Base-by-base conservation (phyloP, 2,113 vertebrate species). In the Python bivittatus region DNA sequence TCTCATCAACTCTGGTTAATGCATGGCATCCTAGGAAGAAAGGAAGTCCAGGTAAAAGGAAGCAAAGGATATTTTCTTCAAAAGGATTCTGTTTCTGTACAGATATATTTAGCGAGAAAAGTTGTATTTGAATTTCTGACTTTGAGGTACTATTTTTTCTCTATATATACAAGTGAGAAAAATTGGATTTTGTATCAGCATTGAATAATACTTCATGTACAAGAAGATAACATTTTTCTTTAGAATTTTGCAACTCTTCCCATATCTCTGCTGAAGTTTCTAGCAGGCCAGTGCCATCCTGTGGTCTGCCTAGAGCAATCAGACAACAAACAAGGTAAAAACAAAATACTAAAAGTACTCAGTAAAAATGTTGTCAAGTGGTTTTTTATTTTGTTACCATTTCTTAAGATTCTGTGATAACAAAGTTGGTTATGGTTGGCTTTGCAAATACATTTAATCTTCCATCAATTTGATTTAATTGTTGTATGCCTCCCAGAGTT, bases 391-490 rank as follows among this genome's bases (percentile, higher is more conserved):
- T 72, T 72, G n/a, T 72, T 72, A 72, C n/a, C 68, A 13, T n/a
- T 33, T 68, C 29, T 33, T 72, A 72, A 72, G n/a, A 72, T 33
- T 72, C n/a, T 38, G 1, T 72, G n/a, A 17, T 72, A 72, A 60
- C 42, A 7, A 48, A 44, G 25, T 27, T 44, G 60, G 58, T 42
- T 58, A 64, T 5, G 42, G 25, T 38, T 33, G 33, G 54, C 89
- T 91, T 88, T 53, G 84, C 93, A 52, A 93, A 90, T 85, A 94
- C 10, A 33, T 22, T 4, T 48, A 44, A 85, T 83, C 87, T 96
- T 95, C 88, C 44, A 94, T 42, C 56, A 86, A n/a, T n/a, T n/a
- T n/a, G n/a, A n/a, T n/a, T n/a, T n/a, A n/a, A n/a, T n/a, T n/a
- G n/a, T n/a, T n/a, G n/a, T n/a, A n/a, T n/a, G n/a, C n/a, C n/a